These are phyloP conservation scores for Machimus atricapillus DNA, from an alignment of 2,888 invertebrate species.

Conservation along the genomic window DNA sequence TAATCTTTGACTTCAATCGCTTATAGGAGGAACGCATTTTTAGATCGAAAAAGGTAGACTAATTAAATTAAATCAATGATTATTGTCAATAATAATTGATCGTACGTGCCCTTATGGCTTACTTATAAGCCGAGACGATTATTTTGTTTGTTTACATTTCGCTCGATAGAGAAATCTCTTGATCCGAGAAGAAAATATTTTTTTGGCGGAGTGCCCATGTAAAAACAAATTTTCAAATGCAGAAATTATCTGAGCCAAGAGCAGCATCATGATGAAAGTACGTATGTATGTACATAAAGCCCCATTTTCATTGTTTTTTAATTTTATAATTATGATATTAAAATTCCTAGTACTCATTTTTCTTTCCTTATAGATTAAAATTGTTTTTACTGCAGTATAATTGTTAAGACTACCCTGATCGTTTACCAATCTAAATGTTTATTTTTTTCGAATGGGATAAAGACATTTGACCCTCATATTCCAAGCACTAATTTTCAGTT, in stretches of 20 bases:
- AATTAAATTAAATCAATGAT: too few relatives aligned
- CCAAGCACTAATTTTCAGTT: too few relatives aligned
- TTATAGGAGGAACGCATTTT: too few relatives aligned
- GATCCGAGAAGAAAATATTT: not conserved
- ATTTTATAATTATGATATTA: not conserved
- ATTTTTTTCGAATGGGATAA: too few relatives aligned
- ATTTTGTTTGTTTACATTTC: not conserved
- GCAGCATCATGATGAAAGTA: not conserved
- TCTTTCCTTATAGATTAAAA: not conserved
- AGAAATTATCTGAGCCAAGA: not conserved
- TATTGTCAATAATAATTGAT: too few relatives aligned
- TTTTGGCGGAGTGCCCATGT: not conserved
- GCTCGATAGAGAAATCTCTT: not conserved
- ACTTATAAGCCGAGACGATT: not conserved
- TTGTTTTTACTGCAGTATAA: too few relatives aligned
- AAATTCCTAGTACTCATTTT: not conserved
- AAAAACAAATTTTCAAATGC: not conserved
- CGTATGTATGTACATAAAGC: not conserved
- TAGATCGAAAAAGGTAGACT: too few relatives aligned
- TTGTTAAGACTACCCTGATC: too few relatives aligned
- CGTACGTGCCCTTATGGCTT: not conserved
- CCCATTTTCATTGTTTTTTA: not conserved
- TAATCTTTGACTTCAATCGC: too few relatives aligned
- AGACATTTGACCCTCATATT: too few relatives aligned
- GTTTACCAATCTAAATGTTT: too few relatives aligned